Conservation (phyloP, 1,140 invertebrate genomes). For the Pseudachorutes palmiensis region DNA sequence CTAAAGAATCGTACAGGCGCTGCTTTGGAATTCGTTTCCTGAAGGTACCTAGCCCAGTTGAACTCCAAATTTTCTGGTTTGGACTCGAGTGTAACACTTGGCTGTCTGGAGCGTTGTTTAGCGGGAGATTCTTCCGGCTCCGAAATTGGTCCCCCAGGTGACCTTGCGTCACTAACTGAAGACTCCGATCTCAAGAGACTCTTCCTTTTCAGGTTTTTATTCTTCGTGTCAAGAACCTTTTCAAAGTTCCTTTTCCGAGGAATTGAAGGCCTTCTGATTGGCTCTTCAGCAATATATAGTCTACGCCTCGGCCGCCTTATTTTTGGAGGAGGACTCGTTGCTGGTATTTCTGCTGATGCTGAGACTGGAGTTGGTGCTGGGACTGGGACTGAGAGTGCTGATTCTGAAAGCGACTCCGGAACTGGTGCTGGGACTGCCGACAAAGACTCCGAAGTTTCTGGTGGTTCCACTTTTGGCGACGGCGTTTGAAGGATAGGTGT, state of each 20-base stretch:
- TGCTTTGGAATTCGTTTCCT: slow-evolving; percentile 59
- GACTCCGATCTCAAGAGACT: background rate
- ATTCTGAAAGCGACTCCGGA: too few relatives aligned
- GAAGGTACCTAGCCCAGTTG: slow-evolving; percentile 65
- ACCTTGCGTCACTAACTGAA: slow-evolving; percentile 1
- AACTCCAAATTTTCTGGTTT: slow-evolving; percentile 42
- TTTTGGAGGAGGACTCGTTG: background rate
- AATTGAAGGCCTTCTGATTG: too few relatives aligned
- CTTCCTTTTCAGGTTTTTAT: background rate
- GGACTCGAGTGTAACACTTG: too few relatives aligned
- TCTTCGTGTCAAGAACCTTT: background rate
- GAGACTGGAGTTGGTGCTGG: too few relatives aligned
- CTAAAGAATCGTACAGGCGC: slow-evolving; percentile 69
- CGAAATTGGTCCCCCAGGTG: background rate
- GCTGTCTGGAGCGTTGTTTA: too few relatives aligned
- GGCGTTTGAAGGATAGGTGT: background rate
- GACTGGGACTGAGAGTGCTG: too few relatives aligned
- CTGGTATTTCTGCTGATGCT: too few relatives aligned
- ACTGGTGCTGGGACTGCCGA: too few relatives aligned
- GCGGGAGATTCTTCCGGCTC: background rate
- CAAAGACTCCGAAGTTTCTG: too few relatives aligned
- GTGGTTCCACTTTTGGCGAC: background rate
- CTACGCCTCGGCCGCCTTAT: background rate
- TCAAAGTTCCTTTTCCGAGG: background rate
- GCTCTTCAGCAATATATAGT: background rate